Evolutionary conservation across 1,140 invertebrate species (phyloP).

Genomic region (Notospermus geniculatus): DNA sequence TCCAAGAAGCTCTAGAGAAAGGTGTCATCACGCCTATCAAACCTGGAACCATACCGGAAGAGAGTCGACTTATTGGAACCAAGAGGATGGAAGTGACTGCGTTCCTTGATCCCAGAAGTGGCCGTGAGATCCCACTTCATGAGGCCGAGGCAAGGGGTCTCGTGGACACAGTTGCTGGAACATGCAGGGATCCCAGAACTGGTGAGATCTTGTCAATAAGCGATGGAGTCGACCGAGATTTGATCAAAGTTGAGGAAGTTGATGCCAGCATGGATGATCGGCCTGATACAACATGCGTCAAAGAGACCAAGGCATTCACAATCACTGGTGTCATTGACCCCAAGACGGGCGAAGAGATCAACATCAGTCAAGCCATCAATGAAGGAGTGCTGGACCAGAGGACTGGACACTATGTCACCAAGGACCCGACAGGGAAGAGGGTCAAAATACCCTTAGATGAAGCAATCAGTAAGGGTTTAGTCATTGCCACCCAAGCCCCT

Average conservation of each 20-base stretch:
- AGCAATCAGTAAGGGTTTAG: constrained; percentile 36
- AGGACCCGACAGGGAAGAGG: constrained; percentile 67
- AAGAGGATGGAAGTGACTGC: not conserved
- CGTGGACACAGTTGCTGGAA: not conserved
- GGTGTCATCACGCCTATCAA: not conserved
- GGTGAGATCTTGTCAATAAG: constrained; percentile 3
- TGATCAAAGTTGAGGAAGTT: not conserved
- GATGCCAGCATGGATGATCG: not conserved
- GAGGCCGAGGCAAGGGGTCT: constrained; percentile 4
- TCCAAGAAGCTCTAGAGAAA: constrained; percentile 6
- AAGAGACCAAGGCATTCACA: constrained; percentile 28
- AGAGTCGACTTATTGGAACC: not conserved
- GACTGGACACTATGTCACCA: constrained; percentile 68
- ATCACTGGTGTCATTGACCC: constrained; percentile 43
- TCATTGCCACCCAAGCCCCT: constrained; percentile 37
- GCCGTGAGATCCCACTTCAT: not conserved
- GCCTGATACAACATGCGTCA: not conserved
- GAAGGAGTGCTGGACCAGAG: constrained; percentile 77
- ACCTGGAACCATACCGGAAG: not conserved
- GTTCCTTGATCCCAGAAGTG: not conserved
- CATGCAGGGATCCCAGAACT: not conserved
- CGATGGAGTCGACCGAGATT: constrained; percentile 1
- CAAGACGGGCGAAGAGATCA: constrained; percentile 28
- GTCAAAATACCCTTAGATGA: constrained; percentile 35
- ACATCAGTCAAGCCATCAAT: constrained; percentile 79